Percentiles rank a stretch among this genome's conserved stretches.
Evolutionary conservation across 2,113 vertebrate genomes (phyloP).

Genomic region (Rattus rattus): DNA sequence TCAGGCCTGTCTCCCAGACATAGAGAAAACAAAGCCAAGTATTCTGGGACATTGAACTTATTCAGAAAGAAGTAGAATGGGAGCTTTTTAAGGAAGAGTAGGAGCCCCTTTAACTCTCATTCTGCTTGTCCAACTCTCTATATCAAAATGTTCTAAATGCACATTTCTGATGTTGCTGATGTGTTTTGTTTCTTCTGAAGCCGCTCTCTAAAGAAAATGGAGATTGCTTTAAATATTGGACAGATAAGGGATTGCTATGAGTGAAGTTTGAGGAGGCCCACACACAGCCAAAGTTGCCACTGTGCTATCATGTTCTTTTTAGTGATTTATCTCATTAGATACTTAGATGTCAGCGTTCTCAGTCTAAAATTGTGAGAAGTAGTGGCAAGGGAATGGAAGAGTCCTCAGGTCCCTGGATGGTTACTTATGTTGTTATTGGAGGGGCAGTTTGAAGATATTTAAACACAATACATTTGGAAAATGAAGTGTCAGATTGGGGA

Average conservation of each 20-base stretch:
- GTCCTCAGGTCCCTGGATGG: not conserved
- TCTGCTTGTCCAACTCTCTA: conserved; percentile 56
- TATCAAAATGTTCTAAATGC: conserved; percentile 42
- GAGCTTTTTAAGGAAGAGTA: conserved; percentile 5
- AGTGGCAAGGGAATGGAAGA: not conserved
- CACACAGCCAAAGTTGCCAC: not conserved
- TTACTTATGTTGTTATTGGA: not conserved
- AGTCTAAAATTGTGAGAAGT: not conserved
- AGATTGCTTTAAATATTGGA: conserved; percentile 36
- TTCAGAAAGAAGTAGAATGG: conserved; percentile 64
- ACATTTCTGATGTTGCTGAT: not conserved
- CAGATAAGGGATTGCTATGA: conserved; percentile 24
- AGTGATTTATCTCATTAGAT: conserved; percentile 3
- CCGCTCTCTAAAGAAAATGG: conserved; percentile 37
- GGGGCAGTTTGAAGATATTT: not conserved
- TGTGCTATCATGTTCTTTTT: not conserved
- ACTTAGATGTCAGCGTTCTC: not conserved
- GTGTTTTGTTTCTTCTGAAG: not conserved
- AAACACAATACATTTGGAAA: conserved; percentile 38
- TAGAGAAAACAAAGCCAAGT: conserved; percentile 64
- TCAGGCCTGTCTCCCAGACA: conserved; percentile 31
- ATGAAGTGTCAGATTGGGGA: not conserved
- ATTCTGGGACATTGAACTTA: conserved; percentile 67
- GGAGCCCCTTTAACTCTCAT: conserved; percentile 60
- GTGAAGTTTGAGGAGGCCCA: conserved; percentile 13